Percentiles rank a stretch among this genome's conserved stretches.
Evolutionary conservation across 2,797 vertebrate genomes (phyloP).

Genomic region (Clamator glandarius): DNA sequence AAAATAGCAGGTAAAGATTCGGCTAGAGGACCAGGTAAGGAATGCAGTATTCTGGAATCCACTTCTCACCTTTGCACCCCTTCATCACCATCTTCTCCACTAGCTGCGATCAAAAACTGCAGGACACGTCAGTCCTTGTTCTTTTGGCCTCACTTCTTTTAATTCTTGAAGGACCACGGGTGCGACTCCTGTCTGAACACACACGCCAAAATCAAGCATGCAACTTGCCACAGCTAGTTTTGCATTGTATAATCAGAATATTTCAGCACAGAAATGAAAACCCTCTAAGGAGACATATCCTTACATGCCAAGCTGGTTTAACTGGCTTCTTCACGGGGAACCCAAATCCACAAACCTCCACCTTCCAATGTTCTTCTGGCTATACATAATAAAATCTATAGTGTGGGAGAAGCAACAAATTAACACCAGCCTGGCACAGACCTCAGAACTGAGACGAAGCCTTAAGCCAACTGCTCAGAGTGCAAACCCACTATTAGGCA

Average conservation of each 20-base stretch:
- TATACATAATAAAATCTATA: not conserved
- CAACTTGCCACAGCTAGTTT: slow-evolving; percentile 8
- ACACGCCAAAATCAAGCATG: not conserved
- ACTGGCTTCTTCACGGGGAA: not conserved
- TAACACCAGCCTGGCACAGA: not conserved
- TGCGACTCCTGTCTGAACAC: not conserved
- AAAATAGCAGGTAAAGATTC: not conserved
- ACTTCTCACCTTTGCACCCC: not conserved
- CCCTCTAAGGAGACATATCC: not conserved
- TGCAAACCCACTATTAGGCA: fast-evolving
- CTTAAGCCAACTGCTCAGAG: not conserved
- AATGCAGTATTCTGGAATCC: not conserved
- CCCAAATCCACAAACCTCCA: not conserved
- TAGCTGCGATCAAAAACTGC: not conserved
- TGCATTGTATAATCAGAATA: slow-evolving; percentile 30
- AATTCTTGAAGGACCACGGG: not conserved
- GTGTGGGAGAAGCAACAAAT: not conserved
- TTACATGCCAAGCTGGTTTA: slow-evolving; percentile 18
- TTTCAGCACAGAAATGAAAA: slow-evolving; percentile 7
- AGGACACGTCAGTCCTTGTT: not conserved
- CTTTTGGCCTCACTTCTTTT: not conserved
- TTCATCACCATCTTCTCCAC: not conserved
- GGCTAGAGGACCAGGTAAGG: not conserved
- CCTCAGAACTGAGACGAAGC: not conserved
- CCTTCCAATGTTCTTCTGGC: not conserved